Evolutionary conservation across 2,113 vertebrate species (phyloP).

Genomic region (Pavo muticus): DNA sequence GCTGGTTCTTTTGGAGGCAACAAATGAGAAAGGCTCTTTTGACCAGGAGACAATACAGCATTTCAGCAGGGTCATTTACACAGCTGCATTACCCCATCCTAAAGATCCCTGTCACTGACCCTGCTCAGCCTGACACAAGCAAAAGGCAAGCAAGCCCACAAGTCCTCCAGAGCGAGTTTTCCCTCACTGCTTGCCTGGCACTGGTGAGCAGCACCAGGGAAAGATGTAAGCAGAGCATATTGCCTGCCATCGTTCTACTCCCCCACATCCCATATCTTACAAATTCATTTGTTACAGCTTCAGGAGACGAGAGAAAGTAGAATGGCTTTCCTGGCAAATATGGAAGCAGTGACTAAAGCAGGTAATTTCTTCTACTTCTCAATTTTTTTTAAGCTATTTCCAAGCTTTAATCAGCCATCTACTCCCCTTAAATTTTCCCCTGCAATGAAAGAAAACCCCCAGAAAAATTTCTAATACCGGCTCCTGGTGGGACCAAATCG

Average conservation of each 20-base stretch:
- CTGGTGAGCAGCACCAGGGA: neutral
- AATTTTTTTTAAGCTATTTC: neutral
- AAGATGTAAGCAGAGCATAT: neutral
- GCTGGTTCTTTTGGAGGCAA: neutral
- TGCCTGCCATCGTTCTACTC: neutral
- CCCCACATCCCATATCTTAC: neutral
- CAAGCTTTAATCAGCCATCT: constrained; percentile 21
- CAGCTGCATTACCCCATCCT: neutral
- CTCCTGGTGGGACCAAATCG: constrained; percentile 36
- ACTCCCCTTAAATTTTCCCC: neutral
- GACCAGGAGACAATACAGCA: neutral
- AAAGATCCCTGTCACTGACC: neutral
- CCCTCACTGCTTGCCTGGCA: neutral
- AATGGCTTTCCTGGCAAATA: neutral
- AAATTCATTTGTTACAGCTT: neutral
- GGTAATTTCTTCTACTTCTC: neutral
- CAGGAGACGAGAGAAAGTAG: neutral
- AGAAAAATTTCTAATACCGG: neutral
- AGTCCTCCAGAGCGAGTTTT: neutral
- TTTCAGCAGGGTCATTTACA: neutral
- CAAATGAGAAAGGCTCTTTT: neutral
- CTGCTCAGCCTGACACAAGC: neutral
- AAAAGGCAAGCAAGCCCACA: neutral
- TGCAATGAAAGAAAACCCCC: neutral
- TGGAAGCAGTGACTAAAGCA: neutral